Evolutionary conservation across 2,113 vertebrate species (phyloP), one percentile per base, ranked within the genome.

Genomic region (Pogona vitticeps): DNA sequence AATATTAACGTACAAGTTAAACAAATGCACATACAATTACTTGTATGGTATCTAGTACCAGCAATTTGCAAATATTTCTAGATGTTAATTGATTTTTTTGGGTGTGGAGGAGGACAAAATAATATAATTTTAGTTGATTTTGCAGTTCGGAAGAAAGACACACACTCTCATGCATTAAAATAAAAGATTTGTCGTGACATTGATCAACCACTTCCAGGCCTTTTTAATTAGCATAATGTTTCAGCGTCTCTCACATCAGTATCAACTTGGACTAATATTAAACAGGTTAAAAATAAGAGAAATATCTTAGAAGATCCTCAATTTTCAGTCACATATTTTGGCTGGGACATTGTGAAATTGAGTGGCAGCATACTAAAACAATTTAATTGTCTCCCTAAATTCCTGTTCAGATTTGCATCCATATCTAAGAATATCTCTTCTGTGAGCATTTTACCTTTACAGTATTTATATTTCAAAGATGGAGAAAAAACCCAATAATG

Each of bases 1-100:
- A 84, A 85, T 89, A 78, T 86, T 86, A 71, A 90, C 88, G 76
- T 56, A 65, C 89, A 86, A 78, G 80, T 86, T 82, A 89, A 93
- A 90, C 83, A 91, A 91, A 94, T 86, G 81, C 76, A 76, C 2
- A 72, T 31, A 63, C 21, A 40, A 36, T 83, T 86, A 88, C 68
- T 56, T 80, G 86, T 88, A 82, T 88, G 75, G 82, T 75, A 72
- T 70, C 71, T 58, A 56, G 56, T 72, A 36, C 52, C 63, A 61
- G 12, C 38, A 26, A 18, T 83, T 91, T 84, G 85, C 83, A 87
- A 72, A 80, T 91, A 56, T 56, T 79, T 88, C 77, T 84, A 82
- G 65, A 52, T 80, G 80, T 63, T 88, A 61, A 63, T 87, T 68
- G n/a, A 20, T 80, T 28, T 38, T 56, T 73, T 26, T 79, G 67